phyloP scores from a whole-genome alignment of 2,888 invertebrate genomes.

The Caenorhabditis zanzibari region DNA sequence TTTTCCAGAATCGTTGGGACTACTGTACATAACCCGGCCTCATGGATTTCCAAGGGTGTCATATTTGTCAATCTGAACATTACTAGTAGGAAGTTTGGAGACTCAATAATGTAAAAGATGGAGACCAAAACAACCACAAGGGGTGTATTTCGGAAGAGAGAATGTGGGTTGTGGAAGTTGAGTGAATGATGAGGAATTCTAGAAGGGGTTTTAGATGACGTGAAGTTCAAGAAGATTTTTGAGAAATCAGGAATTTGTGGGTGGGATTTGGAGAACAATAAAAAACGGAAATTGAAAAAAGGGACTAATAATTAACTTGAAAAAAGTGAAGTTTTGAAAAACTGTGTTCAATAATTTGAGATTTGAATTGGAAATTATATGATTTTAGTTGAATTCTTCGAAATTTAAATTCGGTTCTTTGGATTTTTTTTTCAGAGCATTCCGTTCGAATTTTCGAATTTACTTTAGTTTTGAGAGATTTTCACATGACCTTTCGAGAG shows the following conservation, averaged over 20 bases:
- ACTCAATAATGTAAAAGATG: neutral
- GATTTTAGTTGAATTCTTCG: no score
- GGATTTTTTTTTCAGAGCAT: no score
- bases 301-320: no score
- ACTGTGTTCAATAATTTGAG: no score
- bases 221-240: slow-evolving; percentile 1
- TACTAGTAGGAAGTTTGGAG: neutral
- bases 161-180: neutral
- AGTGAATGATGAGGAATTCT: neutral
- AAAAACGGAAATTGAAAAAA: no score
- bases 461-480: no score
- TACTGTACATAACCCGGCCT: slow-evolving; percentile 36
- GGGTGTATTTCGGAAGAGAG: neutral
- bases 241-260: neutral
- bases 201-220: neutral
- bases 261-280: neutral
- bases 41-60: slow-evolving; percentile 35
- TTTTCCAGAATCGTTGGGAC: slow-evolving; percentile 19
- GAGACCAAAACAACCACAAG: neutral
- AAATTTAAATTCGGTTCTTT: no score
- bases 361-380: no score
- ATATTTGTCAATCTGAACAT: slow-evolving; percentile 1
- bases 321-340: no score
- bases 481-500: no score
- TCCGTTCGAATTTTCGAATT: no score